Conservation (phyloP, 2,113 vertebrate species). For the Suricata suricatta region DNA sequence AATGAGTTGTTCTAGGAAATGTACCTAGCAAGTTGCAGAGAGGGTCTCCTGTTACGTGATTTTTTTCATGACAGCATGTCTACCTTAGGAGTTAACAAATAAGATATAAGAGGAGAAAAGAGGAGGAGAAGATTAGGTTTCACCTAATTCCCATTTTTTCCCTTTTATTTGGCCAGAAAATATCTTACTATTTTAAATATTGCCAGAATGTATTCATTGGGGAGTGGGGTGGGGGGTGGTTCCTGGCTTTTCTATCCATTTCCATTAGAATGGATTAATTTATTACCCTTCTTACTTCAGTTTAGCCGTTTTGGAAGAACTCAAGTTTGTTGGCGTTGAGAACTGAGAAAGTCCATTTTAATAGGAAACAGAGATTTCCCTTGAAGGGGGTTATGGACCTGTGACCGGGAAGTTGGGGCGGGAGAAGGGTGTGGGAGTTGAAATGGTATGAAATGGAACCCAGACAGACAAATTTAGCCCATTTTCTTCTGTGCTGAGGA, state of each 20-base stretch:
- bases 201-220: constrained; percentile 27
- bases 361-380: constrained; percentile 63
- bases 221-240: background rate
- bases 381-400: background rate
- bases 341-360: constrained; percentile 45
- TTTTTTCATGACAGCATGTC: background rate
- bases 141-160: background rate
- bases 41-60: background rate
- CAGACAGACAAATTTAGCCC: background rate
- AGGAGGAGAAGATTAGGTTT: background rate
- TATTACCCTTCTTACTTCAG: background rate
- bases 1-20: background rate
- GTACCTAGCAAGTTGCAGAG: background rate
- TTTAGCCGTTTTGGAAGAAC: background rate
- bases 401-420: background rate
- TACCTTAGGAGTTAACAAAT: background rate
- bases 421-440: background rate
- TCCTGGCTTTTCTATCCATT: constrained; percentile 24
- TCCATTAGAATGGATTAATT: background rate
- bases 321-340: background rate
- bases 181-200: constrained; percentile 10
- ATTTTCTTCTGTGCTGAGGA: background rate
- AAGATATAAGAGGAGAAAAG: background rate
- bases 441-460: background rate
- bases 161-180: background rate